phyloP scores from a whole-genome alignment of 1,140 invertebrate species.

The Habropoda laboriosa region DNA sequence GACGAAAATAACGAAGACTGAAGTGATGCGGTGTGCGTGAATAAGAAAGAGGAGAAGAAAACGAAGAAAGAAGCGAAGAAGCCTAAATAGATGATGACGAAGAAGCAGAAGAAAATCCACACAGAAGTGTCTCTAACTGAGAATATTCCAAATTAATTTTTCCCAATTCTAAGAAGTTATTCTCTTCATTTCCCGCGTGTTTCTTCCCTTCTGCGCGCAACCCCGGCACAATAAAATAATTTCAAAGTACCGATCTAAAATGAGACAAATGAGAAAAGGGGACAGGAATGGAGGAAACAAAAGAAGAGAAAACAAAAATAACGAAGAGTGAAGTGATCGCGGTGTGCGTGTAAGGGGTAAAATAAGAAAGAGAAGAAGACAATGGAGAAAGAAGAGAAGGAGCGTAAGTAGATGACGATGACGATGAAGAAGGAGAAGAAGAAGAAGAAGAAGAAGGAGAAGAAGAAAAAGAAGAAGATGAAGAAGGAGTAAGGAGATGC shows the following conservation, averaged over 20 bases:
- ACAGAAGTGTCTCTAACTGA: no score
- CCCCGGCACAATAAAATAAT: no score
- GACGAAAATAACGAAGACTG: not conserved
- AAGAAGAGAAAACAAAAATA: slow-evolving; percentile 26
- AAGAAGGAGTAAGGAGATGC: slow-evolving; percentile 56
- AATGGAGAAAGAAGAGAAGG: slow-evolving; percentile 54
- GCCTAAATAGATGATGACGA: no score
- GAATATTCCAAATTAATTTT: no score
- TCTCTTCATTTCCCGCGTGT: no score
- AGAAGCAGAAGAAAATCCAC: slow-evolving; percentile 43
- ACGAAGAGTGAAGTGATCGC: not conserved
- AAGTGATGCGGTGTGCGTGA: not conserved
- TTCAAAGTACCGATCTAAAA: no score
- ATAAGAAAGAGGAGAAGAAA: slow-evolving; percentile 12
- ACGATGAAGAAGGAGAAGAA: slow-evolving; percentile 42
- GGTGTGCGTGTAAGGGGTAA: not conserved
- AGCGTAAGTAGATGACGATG: no score
- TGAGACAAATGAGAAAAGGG: not conserved
- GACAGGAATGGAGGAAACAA: not conserved
- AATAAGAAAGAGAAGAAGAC: slow-evolving; percentile 5
- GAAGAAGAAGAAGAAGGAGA: slow-evolving; percentile 34
- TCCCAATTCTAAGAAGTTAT: no score
- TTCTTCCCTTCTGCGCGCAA: no score
- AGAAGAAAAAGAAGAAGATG: slow-evolving; percentile 64
- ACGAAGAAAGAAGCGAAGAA: slow-evolving; percentile 57